phyloP scores from a whole-genome alignment of 2,797 vertebrate genomes.

The Phoebastria nigripes region DNA sequence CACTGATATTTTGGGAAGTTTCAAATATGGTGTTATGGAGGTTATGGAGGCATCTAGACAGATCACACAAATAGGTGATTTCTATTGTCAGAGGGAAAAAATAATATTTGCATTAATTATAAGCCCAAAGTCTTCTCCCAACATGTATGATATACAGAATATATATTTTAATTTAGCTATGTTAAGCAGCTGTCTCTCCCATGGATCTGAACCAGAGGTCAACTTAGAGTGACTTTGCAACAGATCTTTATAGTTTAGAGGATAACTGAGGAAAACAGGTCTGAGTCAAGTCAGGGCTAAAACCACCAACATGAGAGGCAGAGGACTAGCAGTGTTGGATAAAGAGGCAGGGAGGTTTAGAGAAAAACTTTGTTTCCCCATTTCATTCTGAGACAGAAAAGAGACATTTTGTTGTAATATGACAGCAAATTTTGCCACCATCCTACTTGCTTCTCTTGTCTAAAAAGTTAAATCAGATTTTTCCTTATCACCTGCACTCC shows the following conservation, averaged over 20 bases:
- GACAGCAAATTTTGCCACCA: not conserved
- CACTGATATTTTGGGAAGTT: not conserved
- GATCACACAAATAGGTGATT: not conserved
- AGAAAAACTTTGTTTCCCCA: not conserved
- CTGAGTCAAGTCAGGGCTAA: not conserved
- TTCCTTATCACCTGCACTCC: not conserved
- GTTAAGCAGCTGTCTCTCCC: not conserved
- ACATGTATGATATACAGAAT: not conserved
- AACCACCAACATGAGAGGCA: not conserved
- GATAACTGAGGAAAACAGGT: not conserved
- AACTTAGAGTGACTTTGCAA: not conserved
- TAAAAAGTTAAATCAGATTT: not conserved
- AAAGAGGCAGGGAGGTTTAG: not conserved
- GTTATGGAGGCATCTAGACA: not conserved
- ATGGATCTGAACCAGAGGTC: not conserved
- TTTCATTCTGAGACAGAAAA: not conserved
- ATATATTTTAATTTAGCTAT: not conserved
- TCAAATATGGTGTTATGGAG: fast-evolving
- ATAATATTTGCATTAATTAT: not conserved
- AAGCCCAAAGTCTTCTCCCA: not conserved
- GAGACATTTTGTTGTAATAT: not conserved
- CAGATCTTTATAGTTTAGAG: not conserved
- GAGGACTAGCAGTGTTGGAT: not conserved
- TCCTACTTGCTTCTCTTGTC: not conserved
- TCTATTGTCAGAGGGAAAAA: not conserved